Conservation (phyloP, 2,113 vertebrate species). For the Anas platyrhynchos region DNA sequence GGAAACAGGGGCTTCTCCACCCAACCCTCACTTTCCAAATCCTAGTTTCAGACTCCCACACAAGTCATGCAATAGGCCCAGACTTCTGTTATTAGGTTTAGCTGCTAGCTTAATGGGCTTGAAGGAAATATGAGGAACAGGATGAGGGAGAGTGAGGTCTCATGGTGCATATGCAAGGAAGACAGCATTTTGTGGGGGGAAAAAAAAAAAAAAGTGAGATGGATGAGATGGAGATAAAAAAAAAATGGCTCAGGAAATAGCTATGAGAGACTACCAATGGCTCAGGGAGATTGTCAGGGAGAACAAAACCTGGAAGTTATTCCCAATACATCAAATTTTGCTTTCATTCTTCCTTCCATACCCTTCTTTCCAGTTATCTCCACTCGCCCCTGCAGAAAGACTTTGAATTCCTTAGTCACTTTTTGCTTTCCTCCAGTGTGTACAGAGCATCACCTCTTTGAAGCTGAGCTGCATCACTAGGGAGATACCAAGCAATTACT, state of each 20-base stretch:
- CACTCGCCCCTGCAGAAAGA: neutral
- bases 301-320: neutral
- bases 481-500: neutral
- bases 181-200: neutral
- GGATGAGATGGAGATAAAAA: neutral
- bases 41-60: neutral
- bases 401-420: neutral
- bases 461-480: neutral
- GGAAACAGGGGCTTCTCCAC: neutral
- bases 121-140: neutral
- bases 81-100: neutral
- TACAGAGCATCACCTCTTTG: neutral
- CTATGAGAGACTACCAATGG: neutral
- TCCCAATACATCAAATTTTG: neutral
- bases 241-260: neutral
- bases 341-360: neutral
- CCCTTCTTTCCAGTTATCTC: neutral
- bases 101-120: neutral
- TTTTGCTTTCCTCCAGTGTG: neutral
- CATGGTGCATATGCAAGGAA: neutral
- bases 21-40: neutral
- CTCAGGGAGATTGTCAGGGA: neutral
- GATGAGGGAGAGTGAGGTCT: neutral
- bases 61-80: neutral
- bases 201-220: neutral